phyloP scores from a whole-genome alignment of 2,113 vertebrate genomes.

The Morone chrysops region DNA sequence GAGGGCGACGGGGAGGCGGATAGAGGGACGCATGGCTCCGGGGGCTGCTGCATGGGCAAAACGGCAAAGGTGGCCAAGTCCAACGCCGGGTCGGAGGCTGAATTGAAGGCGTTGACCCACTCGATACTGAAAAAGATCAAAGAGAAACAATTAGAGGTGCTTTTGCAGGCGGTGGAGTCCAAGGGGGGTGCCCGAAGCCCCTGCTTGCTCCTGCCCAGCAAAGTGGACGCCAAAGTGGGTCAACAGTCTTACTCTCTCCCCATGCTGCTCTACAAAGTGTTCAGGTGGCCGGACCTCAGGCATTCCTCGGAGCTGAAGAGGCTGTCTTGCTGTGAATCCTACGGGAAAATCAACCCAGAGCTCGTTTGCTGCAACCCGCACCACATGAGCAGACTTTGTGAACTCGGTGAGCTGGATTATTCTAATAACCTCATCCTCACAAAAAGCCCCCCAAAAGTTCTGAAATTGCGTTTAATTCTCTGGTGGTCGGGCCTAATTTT shows the following conservation, averaged over 20 bases:
- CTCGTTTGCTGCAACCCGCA: conserved; percentile 97
- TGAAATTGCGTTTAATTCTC: conserved; percentile 23
- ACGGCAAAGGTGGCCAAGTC: conserved; percentile 86
- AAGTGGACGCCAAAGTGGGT: conserved; percentile 91
- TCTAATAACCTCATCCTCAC: neutral
- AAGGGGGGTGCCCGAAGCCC: conserved; percentile 92
- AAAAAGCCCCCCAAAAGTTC: conserved; percentile 10
- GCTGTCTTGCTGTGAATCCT: conserved; percentile 96
- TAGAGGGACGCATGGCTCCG: conserved; percentile 86
- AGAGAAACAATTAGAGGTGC: conserved; percentile 94
- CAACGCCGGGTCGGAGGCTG: conserved; percentile 89
- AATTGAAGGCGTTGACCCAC: conserved; percentile 94
- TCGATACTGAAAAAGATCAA: conserved; percentile 93
- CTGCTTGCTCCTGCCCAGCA: conserved; percentile 91
- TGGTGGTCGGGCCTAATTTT: conserved; percentile 34
- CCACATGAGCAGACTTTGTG: conserved; percentile 97
- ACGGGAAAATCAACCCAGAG: conserved; percentile 93
- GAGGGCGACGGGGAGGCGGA: conserved; percentile 92
- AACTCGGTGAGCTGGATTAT: conserved; percentile 88
- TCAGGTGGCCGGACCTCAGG: conserved; percentile 97
- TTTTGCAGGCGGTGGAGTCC: conserved; percentile 95
- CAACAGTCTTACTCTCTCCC: conserved; percentile 92
- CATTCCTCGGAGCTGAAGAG: conserved; percentile 95
- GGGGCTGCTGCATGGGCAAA: conserved; percentile 93
- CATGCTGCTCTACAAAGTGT: conserved; percentile 95